Conservation (phyloP, 1,140 invertebrate species). For the Drosophila dunni region DNA sequence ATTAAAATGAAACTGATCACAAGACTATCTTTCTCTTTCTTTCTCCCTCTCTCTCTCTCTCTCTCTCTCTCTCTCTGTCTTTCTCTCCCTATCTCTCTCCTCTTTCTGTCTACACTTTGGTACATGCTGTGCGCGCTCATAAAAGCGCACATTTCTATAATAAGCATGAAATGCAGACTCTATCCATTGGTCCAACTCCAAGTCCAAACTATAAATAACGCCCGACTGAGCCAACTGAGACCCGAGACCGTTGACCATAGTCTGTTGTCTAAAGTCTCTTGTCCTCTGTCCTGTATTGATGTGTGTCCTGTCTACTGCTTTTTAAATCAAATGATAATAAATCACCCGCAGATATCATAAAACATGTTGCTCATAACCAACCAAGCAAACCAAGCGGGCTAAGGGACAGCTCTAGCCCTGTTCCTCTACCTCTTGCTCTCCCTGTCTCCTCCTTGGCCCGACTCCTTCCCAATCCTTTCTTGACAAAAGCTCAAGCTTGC, state of each 20-base stretch:
- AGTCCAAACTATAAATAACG: conserved; percentile 78
- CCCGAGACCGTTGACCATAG: neutral
- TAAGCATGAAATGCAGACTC: conserved; percentile 73
- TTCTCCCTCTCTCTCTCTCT: neutral
- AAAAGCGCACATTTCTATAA: conserved; percentile 77
- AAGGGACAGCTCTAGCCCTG: conserved; percentile 38
- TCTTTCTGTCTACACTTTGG: conserved; percentile 43
- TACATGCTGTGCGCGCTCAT: conserved; percentile 64
- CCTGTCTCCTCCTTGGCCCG: neutral
- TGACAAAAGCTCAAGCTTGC: conserved; percentile 57
- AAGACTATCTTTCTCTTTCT: conserved; percentile 33
- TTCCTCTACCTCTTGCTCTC: conserved; percentile 5
- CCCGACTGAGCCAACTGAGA: conserved; percentile 18
- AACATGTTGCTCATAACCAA: conserved; percentile 83
- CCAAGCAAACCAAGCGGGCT: conserved; percentile 18
- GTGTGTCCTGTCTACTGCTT: conserved; percentile 82
- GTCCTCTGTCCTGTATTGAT: conserved; percentile 65
- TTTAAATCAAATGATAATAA: conserved; percentile 85
- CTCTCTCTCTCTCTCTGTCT: neutral
- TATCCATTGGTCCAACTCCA: conserved; percentile 26
- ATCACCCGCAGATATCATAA: conserved; percentile 84
- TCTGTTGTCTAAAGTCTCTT: neutral
- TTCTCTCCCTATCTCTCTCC: neutral
- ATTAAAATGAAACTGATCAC: conserved; percentile 79
- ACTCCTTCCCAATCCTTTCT: conserved; percentile 12